Conservation (phyloP, 1,140 invertebrate genomes). For the Wiebesia pumilae region DNA sequence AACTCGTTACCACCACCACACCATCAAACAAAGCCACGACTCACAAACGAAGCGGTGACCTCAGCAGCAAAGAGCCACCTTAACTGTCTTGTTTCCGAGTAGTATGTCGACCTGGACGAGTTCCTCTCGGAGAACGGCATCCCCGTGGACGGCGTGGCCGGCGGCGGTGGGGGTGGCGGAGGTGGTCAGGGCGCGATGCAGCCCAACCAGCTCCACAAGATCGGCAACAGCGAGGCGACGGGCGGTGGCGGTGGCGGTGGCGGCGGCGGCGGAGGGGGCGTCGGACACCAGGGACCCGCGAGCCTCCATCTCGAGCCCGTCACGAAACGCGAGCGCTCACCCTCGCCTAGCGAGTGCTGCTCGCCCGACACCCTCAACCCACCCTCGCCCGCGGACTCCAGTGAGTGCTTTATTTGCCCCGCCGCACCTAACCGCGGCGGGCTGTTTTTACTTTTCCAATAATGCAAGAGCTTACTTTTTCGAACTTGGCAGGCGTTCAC, state of each 20-base stretch:
- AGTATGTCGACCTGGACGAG: conserved; percentile 97
- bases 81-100: conserved; percentile 19
- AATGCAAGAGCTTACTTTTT: conserved; percentile 12
- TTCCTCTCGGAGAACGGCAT: conserved; percentile 95
- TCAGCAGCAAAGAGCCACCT: conserved; percentile 26
- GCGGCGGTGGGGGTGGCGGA: conserved; percentile 72
- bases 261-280: conserved; percentile 53
- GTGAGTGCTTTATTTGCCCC: conserved; percentile 75
- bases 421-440: background rate
- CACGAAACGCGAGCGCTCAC: conserved; percentile 85
- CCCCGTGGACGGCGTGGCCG: conserved; percentile 83
- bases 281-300: conserved; percentile 69
- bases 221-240: conserved; percentile 65
- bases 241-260: conserved; percentile 56
- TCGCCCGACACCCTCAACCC: conserved; percentile 90
- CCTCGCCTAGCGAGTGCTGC: conserved; percentile 88
- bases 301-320: conserved; percentile 71
- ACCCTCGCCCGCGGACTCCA: conserved; percentile 89
- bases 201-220: conserved; percentile 68
- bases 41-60: background rate
- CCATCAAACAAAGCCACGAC: background rate
- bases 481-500: no score
- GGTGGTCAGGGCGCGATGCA: conserved; percentile 61
- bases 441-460: background rate
- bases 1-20: background rate